phyloP scores from a whole-genome alignment of 2,797 vertebrate species.

The Sphenodon punctatus region DNA sequence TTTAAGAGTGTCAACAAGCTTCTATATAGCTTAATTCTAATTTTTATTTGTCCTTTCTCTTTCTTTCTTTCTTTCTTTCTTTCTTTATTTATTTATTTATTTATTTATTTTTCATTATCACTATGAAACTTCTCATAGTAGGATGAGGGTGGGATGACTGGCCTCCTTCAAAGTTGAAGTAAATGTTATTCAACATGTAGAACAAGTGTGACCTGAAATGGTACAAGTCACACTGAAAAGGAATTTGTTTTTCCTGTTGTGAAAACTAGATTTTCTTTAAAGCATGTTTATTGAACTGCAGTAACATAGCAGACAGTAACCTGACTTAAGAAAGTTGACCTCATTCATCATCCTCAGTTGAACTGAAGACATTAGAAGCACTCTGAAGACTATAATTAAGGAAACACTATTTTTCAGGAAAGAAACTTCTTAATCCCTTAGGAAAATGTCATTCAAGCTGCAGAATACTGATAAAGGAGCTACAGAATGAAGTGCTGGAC shows the following conservation, averaged over 20 bases:
- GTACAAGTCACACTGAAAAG: constrained; percentile 37
- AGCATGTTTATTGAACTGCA: constrained; percentile 40
- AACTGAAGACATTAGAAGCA: constrained; percentile 1
- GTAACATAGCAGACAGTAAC: constrained; percentile 43
- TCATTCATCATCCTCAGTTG: constrained; percentile 44
- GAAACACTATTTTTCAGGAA: constrained; percentile 8
- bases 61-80: too few species aligned
- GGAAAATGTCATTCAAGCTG: neutral
- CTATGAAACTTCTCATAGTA: too few species aligned
- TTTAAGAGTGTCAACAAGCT: too few species aligned
- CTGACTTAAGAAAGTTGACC: constrained; percentile 39
- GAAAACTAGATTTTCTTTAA: constrained; percentile 47
- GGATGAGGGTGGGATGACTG: too few species aligned
- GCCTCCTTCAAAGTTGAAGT: too few species aligned
- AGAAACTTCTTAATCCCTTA: constrained; percentile 18
- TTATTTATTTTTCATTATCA: too few species aligned
- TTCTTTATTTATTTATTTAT: too few species aligned
- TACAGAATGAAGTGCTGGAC: neutral
- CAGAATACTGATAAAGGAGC: neutral
- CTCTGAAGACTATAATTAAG: constrained; percentile 5
- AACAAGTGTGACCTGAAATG: constrained; percentile 38
- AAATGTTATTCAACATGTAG: too few species aligned
- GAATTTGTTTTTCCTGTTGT: constrained; percentile 51
- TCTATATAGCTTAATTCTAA: too few species aligned
- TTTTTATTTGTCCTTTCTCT: too few species aligned